phyloP scores from a whole-genome alignment of 2,888 invertebrate species.

The Trichopoda pennipes region DNA sequence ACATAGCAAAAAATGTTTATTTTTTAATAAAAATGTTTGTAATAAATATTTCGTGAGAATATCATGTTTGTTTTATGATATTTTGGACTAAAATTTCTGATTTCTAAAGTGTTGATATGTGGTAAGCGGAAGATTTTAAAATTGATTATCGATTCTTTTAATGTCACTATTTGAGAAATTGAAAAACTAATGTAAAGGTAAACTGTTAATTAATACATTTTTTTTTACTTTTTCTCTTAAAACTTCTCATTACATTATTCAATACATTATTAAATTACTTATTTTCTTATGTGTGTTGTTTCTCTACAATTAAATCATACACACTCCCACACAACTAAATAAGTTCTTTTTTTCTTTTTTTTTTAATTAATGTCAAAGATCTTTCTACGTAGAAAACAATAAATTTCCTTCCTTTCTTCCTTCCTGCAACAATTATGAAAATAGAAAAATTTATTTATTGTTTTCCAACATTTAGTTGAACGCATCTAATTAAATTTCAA shows the following conservation, averaged over 20 bases:
- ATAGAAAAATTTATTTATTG: slow-evolving; percentile 40
- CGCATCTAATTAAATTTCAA: slow-evolving; percentile 59
- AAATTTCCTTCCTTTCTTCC: slow-evolving; percentile 57
- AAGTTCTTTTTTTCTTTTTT: background rate
- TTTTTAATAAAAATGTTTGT: no score
- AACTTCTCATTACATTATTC: background rate
- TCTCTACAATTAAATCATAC: background rate
- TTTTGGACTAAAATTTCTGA: no score
- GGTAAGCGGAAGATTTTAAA: no score
- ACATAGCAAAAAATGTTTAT: no score
- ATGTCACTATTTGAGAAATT: no score
- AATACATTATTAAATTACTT: slow-evolving; percentile 19
- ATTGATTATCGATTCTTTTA: no score
- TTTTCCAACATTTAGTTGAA: slow-evolving; percentile 55
- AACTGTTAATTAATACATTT: no score
- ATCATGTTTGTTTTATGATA: no score
- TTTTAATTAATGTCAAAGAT: slow-evolving; percentile 4
- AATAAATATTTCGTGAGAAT: no score
- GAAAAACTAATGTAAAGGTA: no score
- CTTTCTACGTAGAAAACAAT: slow-evolving; percentile 24
- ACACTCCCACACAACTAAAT: slow-evolving; percentile 20
- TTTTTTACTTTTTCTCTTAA: no score
- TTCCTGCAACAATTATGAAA: slow-evolving; percentile 51
- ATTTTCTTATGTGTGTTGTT: background rate
- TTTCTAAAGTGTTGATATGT: no score